Evolutionary conservation across 2,797 vertebrate species (phyloP).

Genomic region (Ispidina lecontei): DNA sequence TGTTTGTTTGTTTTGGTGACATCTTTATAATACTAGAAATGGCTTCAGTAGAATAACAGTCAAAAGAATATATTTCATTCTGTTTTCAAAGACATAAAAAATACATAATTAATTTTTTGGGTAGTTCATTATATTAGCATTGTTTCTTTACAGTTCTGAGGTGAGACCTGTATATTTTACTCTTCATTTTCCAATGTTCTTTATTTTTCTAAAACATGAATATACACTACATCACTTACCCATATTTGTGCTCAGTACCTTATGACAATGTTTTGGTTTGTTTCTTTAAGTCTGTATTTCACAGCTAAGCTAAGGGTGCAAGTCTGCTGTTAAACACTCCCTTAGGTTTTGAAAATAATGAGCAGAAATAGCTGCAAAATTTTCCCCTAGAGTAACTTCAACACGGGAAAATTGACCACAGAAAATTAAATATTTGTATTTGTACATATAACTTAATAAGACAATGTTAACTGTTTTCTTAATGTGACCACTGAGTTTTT

Average conservation of each 20-base stretch:
- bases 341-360: not conserved
- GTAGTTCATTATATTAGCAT: not conserved
- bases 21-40: not conserved
- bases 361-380: not conserved
- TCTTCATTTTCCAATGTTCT: not conserved
- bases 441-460: not conserved
- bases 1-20: not conserved
- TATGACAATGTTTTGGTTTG: not conserved
- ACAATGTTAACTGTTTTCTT: not conserved
- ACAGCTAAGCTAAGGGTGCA: not conserved
- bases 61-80: not conserved
- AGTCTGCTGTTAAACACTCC: not conserved
- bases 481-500: constrained; percentile 33
- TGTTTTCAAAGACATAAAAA: not conserved
- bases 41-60: not conserved
- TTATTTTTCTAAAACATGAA: not conserved
- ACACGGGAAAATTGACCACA: not conserved
- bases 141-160: not conserved
- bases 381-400: not conserved
- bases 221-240: not conserved
- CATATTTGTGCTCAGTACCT: not conserved
- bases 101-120: not conserved
- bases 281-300: not conserved
- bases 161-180: not conserved
- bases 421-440: not conserved